These are phyloP conservation scores for Cremastinae sp. DNA, from an alignment of 2,888 invertebrate genomes.

Conservation along the genomic window DNA sequence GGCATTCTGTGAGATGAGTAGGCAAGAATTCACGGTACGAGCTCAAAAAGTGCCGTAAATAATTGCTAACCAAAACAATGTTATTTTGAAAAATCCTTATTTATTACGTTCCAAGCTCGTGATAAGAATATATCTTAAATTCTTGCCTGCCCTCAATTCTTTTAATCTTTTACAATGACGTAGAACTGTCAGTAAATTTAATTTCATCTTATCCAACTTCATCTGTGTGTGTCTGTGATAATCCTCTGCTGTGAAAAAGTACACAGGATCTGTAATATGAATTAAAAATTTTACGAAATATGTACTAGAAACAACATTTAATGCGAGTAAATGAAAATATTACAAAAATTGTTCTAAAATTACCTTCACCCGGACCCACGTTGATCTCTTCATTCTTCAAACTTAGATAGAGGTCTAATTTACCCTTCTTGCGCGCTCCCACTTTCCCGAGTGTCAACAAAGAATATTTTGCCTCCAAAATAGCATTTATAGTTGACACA, in stretches of 20 bases:
- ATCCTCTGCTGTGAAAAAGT: constrained; percentile 75
- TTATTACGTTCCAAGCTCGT: constrained; percentile 26
- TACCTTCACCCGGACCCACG: constrained; percentile 67
- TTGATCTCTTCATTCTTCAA: constrained; percentile 71
- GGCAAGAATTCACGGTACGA: too few species aligned
- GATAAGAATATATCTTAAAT: constrained; percentile 66
- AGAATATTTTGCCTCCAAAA: constrained; percentile 73
- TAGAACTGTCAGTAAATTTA: constrained; percentile 74
- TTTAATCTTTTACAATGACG: constrained; percentile 74
- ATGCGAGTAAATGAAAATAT: constrained; percentile 17
- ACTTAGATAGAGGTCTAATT: constrained; percentile 71
- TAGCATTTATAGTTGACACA: constrained; percentile 69
- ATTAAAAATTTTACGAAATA: neutral
- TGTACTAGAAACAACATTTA: neutral
- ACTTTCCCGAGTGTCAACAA: constrained; percentile 71
- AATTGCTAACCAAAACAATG: neutral
- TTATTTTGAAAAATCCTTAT: constrained; percentile 11
- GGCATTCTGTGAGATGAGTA: too few species aligned
- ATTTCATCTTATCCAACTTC: constrained; percentile 74
- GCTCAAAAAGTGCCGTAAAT: too few species aligned
- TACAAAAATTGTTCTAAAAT: constrained; percentile 23
- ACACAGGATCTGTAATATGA: constrained; percentile 70
- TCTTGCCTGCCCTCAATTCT: constrained; percentile 70
- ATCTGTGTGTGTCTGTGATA: constrained; percentile 70
- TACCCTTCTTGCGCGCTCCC: constrained; percentile 74